Conservation (phyloP, 1,140 invertebrate species). For the Drosophila nannoptera region DNA sequence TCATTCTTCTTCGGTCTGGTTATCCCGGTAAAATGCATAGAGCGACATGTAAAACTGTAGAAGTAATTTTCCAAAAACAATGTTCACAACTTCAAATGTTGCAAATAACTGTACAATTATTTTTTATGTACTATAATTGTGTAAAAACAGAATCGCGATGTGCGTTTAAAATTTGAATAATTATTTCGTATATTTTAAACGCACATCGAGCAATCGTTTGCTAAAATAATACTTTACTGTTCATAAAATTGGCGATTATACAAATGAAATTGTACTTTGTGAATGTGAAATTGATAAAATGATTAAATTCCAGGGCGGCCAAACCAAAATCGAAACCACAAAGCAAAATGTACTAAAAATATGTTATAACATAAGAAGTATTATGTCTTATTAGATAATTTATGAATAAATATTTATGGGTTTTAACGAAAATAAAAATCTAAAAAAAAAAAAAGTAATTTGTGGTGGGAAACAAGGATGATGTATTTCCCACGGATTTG, state of each 20-base stretch:
- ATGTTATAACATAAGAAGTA: conserved; percentile 49
- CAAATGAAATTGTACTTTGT: conserved; percentile 17
- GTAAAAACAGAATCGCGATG: conserved; percentile 2
- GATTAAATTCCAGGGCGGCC: conserved; percentile 59
- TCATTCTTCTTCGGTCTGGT: too few relatives aligned
- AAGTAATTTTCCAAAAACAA: conserved; percentile 19
- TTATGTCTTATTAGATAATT: conserved; percentile 44
- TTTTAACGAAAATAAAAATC: conserved; percentile 53
- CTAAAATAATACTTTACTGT: conserved; percentile 27
- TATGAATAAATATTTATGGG: conserved; percentile 74
- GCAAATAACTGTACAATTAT: conserved; percentile 34
- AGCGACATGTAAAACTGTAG: conserved; percentile 3
- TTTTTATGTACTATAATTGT: conserved; percentile 53
- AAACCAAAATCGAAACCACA: conserved; percentile 13
- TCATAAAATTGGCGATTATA: conserved; percentile 41
- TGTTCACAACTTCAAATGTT: conserved; percentile 36
- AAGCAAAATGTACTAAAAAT: conserved; percentile 40
- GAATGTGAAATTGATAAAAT: conserved; percentile 37
- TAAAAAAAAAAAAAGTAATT: conserved; percentile 19
- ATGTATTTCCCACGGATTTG: conserved; percentile 67
- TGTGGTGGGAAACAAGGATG: conserved; percentile 69
- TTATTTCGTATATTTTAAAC: neutral
- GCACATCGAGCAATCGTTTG: conserved; percentile 3
- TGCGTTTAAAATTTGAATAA: conserved; percentile 3
- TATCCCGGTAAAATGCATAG: conserved; percentile 2